Base-by-base conservation (phyloP, 2,113 vertebrate species). In the Phrynosoma blainvillii region DNA sequence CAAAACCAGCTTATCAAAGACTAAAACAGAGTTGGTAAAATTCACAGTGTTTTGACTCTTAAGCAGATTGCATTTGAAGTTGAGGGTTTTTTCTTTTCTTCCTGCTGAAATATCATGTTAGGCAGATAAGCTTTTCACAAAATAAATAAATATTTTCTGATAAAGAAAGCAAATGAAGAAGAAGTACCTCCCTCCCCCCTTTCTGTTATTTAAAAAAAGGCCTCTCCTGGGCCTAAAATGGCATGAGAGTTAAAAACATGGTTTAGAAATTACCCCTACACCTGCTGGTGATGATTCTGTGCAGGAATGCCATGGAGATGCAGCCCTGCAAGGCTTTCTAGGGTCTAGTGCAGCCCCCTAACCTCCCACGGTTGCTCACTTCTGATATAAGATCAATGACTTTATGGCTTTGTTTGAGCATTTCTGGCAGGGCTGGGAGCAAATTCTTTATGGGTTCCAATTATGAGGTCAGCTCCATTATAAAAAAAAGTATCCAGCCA, bases 71-170 rank as follows among this genome's bases (percentile, higher is more conserved):
- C 96, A 93, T 96, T 96, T 97, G 96, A 97, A 97, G 96, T 97
- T 96, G 86, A 82, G 0, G 93, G n/a, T n/a, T n/a, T n/a, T 36
- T 36, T 91, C 79, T 94, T 96, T 96, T 84, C 30, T 23, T 66
- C 62, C 93, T 96, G 95, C 93, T 95, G 95, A 97, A 97, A 97
- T 96, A 95, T 95, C 96, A 97, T 97, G 54, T 96, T 96, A 97
- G 97, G 97, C 97, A 97, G 96, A 97, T 97, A 96, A 96, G 96
- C 95, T 95, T 96, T 96, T 94, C 97, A 97, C 96, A 97, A 97
- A 97, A 97, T 97, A 47, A 47, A 47, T 47, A 47, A 47, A 47
- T 47, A 47, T 30, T 18, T 68, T 25, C 66, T 68, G 25, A 59
- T 59, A 59, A 59, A 59, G 11, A 59, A 59, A 59, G 56, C 56